phyloP scores from a whole-genome alignment of 2,797 vertebrate species.

The Tolypeutes matacus region DNA sequence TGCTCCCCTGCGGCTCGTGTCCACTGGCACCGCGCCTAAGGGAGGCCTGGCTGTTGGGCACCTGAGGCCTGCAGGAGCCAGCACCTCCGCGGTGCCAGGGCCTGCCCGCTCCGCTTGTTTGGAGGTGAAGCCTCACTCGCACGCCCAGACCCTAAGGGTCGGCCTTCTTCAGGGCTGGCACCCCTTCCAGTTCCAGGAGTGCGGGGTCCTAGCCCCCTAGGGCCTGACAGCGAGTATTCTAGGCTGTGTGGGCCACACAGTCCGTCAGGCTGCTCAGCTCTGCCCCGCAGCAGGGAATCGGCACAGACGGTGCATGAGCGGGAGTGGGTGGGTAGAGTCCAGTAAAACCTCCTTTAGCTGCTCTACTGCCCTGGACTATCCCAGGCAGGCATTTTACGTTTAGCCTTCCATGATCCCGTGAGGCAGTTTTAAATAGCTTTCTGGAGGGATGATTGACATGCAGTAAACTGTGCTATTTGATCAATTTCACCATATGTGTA shows the following conservation, averaged over 20 bases:
- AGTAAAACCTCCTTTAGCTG: not conserved
- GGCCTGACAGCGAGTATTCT: not conserved
- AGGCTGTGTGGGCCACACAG: not conserved
- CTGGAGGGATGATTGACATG: not conserved
- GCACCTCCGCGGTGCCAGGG: not conserved
- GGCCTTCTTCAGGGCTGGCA: not conserved
- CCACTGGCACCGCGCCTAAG: no score
- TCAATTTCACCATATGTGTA: not conserved
- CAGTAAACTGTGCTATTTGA: not conserved
- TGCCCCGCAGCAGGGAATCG: no score
- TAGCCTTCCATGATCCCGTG: not conserved
- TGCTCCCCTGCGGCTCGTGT: no score
- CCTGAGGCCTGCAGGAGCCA: no score
- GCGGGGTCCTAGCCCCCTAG: not conserved
- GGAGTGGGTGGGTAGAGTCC: not conserved
- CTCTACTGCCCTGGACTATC: not conserved
- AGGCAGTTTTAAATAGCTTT: not conserved
- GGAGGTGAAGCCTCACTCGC: not conserved
- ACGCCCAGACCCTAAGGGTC: not conserved
- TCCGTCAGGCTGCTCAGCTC: no score
- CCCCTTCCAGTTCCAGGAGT: not conserved
- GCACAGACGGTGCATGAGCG: no score
- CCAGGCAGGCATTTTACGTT: not conserved
- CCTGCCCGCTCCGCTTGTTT: not conserved
- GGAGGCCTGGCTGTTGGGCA: no score